These are phyloP conservation scores for Celastrina argiolus DNA, from an alignment of 2,888 invertebrate species.

Conservation along the genomic window DNA sequence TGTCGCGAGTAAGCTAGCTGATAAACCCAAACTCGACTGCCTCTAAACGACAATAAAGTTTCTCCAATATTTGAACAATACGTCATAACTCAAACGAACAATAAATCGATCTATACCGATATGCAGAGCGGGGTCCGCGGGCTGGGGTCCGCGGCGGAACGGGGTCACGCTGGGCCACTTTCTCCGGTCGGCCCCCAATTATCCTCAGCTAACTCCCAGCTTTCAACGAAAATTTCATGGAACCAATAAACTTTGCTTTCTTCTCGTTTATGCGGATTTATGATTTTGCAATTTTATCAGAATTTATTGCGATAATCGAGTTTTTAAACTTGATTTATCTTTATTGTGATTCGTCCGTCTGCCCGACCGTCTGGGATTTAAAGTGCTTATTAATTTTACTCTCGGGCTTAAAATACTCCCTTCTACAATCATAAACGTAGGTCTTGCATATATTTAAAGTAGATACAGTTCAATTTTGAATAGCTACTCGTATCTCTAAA, in stretches of 20 bases:
- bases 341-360: not conserved
- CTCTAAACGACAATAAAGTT: constrained; percentile 8
- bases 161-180: constrained; percentile 42
- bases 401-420: not conserved
- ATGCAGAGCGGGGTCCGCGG: constrained; percentile 33
- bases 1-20: too few species aligned
- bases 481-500: too few species aligned
- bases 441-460: too few species aligned
- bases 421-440: not conserved
- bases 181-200: constrained; percentile 61
- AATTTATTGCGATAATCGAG: not conserved
- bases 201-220: constrained; percentile 44
- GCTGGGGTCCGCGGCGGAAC: constrained; percentile 17
- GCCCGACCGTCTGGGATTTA: not conserved
- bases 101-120: constrained; percentile 30
- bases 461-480: too few species aligned
- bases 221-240: constrained; percentile 18
- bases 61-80: constrained; percentile 11
- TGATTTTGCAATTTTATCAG: constrained; percentile 1
- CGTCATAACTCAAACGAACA: constrained; percentile 11
- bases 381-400: not conserved
- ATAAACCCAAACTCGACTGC: not conserved
- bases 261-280: constrained; percentile 4
- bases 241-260: constrained; percentile 4
- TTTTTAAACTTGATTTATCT: constrained; percentile 1